Evolutionary conservation across 2,888 invertebrate genomes (phyloP).

Genomic region (Hirtodrosophila histrioides): DNA sequence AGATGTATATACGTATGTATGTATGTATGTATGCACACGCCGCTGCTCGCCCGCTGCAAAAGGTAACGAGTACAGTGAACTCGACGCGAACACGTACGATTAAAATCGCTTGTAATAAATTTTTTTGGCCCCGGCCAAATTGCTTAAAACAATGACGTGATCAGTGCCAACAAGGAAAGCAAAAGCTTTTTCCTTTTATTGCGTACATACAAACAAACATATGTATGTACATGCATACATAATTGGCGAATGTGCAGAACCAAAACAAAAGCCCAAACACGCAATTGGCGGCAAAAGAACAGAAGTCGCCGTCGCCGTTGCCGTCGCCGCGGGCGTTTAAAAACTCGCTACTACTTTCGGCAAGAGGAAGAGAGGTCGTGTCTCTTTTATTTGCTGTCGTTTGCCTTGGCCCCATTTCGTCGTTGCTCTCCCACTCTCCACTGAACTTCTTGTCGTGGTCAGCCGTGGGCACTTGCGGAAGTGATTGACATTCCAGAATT

Average conservation of each 20-base stretch:
- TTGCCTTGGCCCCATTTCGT: slow-evolving; percentile 76
- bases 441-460: slow-evolving; percentile 25
- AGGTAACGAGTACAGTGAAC: slow-evolving; percentile 78
- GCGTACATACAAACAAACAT: neutral
- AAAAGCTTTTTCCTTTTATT: slow-evolving; percentile 56
- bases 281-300: slow-evolving; percentile 57
- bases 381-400: slow-evolving; percentile 37
- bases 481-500: slow-evolving; percentile 58
- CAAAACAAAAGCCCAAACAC: slow-evolving; percentile 72
- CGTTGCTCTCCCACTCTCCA: slow-evolving; percentile 25
- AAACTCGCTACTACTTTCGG: slow-evolving; percentile 38
- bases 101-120: slow-evolving; percentile 36
- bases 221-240: slow-evolving; percentile 3
- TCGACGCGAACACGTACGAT: slow-evolving; percentile 38
- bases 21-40: slow-evolving; percentile 6
- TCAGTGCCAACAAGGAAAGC: slow-evolving; percentile 45
- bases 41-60: slow-evolving; percentile 30
- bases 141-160: slow-evolving; percentile 36
- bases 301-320: slow-evolving; percentile 45
- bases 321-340: slow-evolving; percentile 49
- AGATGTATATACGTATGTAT: too few species aligned
- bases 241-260: slow-evolving; percentile 67
- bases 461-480: slow-evolving; percentile 40
- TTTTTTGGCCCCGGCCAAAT: slow-evolving; percentile 19
- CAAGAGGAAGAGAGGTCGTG: slow-evolving; percentile 31